Conservation (phyloP, 2,797 vertebrate species). For the Microcaecilia unicolor region DNA sequence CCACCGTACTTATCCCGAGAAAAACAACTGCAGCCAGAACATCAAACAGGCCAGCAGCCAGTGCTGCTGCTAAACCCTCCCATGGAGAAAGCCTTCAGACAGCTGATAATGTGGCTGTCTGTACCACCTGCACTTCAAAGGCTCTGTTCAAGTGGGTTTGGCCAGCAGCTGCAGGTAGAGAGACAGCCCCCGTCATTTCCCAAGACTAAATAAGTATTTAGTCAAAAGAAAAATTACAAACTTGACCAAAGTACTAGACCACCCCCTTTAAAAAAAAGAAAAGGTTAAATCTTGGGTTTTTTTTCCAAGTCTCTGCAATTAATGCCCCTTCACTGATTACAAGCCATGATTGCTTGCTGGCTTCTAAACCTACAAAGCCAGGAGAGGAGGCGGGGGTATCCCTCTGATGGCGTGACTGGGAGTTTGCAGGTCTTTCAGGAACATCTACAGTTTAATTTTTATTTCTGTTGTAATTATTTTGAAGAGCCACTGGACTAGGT, state of each 20-base stretch:
- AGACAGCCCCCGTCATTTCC: slow-evolving; percentile 14
- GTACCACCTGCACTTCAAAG: slow-evolving; percentile 34
- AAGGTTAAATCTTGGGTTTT: slow-evolving; percentile 5
- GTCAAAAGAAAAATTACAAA: slow-evolving; percentile 14
- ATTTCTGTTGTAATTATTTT: neutral
- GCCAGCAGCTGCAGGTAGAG: slow-evolving; percentile 28
- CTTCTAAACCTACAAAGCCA: neutral
- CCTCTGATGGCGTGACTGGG: neutral
- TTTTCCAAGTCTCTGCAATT: slow-evolving; percentile 3
- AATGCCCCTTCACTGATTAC: neutral
- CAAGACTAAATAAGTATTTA: slow-evolving; percentile 20
- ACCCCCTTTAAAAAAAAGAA: neutral
- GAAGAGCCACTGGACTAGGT: neutral
- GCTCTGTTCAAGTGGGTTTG: slow-evolving; percentile 10
- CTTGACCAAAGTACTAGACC: slow-evolving; percentile 9
- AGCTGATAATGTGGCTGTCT: slow-evolving; percentile 21
- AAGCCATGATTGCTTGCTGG: neutral
- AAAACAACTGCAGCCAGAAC: slow-evolving; percentile 11
- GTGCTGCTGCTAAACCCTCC: slow-evolving; percentile 10
- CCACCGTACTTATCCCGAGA: neutral
- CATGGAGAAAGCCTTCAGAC: slow-evolving; percentile 18
- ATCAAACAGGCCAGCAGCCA: slow-evolving; percentile 18
- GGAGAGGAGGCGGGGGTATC: slow-evolving; percentile 7
- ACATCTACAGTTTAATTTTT: neutral
- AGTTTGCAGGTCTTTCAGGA: neutral